phyloP scores from a whole-genome alignment of 2,888 invertebrate species.

The Elegia similella region DNA sequence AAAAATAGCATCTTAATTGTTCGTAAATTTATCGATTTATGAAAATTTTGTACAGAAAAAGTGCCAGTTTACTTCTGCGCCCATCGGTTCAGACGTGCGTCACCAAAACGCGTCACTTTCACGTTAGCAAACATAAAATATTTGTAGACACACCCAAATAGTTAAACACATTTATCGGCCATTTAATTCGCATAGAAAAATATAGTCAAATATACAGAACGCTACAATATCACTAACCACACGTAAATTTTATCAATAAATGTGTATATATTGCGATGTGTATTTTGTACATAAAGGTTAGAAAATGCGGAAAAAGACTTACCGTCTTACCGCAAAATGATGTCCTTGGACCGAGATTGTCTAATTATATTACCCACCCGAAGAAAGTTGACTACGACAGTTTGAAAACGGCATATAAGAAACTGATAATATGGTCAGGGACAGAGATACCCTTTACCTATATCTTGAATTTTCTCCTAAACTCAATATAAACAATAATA shows the following conservation, averaged over 20 bases:
- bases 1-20: background rate
- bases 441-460: too few species aligned
- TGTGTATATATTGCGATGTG: slow-evolving; percentile 40
- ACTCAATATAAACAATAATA: too few species aligned
- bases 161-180: slow-evolving; percentile 4
- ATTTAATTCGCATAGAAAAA: background rate
- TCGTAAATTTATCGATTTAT: too few species aligned
- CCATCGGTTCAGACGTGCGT: background rate
- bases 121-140: slow-evolving; percentile 7
- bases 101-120: background rate
- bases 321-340: too few species aligned
- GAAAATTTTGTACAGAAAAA: too few species aligned
- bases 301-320: slow-evolving; percentile 59
- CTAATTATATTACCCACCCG: too few species aligned
- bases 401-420: too few species aligned
- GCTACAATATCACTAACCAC: slow-evolving; percentile 21
- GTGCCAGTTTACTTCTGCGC: background rate
- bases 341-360: too few species aligned
- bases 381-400: too few species aligned
- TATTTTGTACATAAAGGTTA: slow-evolving; percentile 61
- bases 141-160: slow-evolving; percentile 12
- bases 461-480: too few species aligned
- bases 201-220: slow-evolving; percentile 18
- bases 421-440: too few species aligned
- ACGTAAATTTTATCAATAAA: slow-evolving; percentile 20